Conservation (phyloP, 2,797 vertebrate genomes). For the Micropoecilia bifurca region DNA sequence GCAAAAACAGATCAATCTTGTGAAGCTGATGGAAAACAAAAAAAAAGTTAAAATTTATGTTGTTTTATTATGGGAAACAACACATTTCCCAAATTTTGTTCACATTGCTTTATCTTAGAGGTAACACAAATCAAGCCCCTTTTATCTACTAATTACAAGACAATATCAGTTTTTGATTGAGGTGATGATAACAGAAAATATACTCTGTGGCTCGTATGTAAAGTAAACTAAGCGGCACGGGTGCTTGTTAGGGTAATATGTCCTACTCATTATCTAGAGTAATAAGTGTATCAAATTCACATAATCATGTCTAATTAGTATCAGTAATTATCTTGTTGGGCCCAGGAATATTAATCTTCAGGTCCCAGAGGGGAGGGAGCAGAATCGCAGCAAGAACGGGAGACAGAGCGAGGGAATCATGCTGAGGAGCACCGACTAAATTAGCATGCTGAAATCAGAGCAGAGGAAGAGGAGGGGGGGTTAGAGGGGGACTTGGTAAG, state of each 20-base stretch:
- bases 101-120: constrained; percentile 44
- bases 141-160: constrained; percentile 70
- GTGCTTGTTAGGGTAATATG: constrained; percentile 89
- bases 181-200: constrained; percentile 78
- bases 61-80: constrained; percentile 51
- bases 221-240: constrained; percentile 84
- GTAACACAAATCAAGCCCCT: constrained; percentile 48
- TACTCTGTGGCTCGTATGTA: constrained; percentile 73
- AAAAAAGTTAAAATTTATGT: constrained; percentile 9
- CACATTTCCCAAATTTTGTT: constrained; percentile 30
- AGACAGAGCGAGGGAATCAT: constrained; percentile 80
- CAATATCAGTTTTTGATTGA: constrained; percentile 74
- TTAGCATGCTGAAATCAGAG: constrained; percentile 85
- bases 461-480: constrained; percentile 42
- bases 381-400: constrained; percentile 80
- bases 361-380: constrained; percentile 88
- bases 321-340: constrained; percentile 98
- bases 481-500: constrained; percentile 31
- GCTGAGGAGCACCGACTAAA: constrained; percentile 84
- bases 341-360: constrained; percentile 94
- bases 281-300: constrained; percentile 96
- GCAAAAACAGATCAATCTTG: constrained; percentile 19
- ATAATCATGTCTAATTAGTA: constrained; percentile 99
- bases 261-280: constrained; percentile 91
- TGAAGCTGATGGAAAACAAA: background rate